A percentile compares a stretch with the other conserved stretches of the same genome.
These are phyloP conservation scores for Hycleus phaleratus DNA, from an alignment of 1,140 invertebrate genomes.

Conservation along the genomic window DNA sequence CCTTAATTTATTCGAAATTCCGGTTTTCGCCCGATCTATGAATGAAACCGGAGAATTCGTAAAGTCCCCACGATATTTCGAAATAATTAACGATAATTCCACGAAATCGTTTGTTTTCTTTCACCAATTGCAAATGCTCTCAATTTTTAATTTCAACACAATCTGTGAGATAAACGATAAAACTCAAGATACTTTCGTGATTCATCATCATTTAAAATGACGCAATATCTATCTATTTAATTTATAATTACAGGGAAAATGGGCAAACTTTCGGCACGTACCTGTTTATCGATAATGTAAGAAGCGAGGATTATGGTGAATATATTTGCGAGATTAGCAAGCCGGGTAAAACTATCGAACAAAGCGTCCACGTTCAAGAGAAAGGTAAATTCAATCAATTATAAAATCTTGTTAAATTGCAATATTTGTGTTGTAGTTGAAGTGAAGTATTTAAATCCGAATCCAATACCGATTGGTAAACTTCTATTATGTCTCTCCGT, in stretches of 20 bases:
- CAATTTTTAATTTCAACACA: too few species aligned
- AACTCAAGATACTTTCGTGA: too few species aligned
- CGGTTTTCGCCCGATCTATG: too few species aligned
- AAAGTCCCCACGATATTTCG: too few species aligned
- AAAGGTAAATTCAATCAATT: constrained; percentile 22
- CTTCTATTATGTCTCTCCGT: constrained; percentile 20
- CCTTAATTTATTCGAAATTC: too few species aligned
- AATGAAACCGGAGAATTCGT: too few species aligned
- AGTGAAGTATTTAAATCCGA: constrained; percentile 31
- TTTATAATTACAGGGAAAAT: constrained; percentile 50
- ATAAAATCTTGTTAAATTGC: background rate
- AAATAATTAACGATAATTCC: too few species aligned
- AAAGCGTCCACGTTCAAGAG: constrained; percentile 25
- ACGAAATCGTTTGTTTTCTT: too few species aligned
- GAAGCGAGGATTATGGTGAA: constrained; percentile 55
- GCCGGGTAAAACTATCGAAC: constrained; percentile 30
- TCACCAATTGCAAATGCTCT: too few species aligned
- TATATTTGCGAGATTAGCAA: constrained; percentile 51
- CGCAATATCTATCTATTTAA: too few species aligned
- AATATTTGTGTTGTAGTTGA: constrained; percentile 20
- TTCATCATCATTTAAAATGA: too few species aligned
- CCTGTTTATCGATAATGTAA: constrained; percentile 52
- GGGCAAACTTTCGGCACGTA: constrained; percentile 62
- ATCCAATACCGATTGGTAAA: constrained; percentile 33
- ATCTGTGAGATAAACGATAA: too few species aligned